Conservation (phyloP, 2,113 vertebrate species). For the Crypturellus undulatus region DNA sequence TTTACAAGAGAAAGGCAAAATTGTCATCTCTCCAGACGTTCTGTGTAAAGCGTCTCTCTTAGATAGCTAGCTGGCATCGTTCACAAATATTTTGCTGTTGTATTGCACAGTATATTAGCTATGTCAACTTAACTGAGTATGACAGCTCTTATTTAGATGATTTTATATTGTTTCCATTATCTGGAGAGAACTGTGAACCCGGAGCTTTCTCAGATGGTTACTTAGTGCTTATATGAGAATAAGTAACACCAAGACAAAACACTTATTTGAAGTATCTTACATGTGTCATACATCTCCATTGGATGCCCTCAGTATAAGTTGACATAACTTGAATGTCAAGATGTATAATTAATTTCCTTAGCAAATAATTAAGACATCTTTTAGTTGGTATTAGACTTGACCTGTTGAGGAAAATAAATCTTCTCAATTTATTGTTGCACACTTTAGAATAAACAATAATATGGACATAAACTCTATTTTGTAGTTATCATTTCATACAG, state of each 20-base stretch:
- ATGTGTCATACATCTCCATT: not conserved
- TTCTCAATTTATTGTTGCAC: not conserved
- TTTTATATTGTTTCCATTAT: not conserved
- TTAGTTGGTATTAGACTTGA: not conserved
- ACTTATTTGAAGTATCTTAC: not conserved
- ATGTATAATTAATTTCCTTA: not conserved
- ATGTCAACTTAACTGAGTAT: not conserved
- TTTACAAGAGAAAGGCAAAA: not conserved
- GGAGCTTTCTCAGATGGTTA: not conserved
- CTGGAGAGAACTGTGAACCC: not conserved
- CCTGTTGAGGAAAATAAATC: not conserved
- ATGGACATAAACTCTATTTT: accelerated
- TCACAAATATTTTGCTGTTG: not conserved
- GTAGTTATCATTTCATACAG: not conserved
- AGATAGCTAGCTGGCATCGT: not conserved
- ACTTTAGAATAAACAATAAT: not conserved
- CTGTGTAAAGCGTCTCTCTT: not conserved
- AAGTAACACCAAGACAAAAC: not conserved
- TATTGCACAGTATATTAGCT: not conserved
- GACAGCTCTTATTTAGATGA: not conserved
- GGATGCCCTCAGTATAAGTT: not conserved
- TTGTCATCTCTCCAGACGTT: not conserved
- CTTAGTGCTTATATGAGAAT: not conserved
- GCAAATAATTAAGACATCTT: not conserved
- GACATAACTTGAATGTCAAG: not conserved